These are phyloP conservation scores for Podarcis raffonei DNA, from an alignment of 2,113 vertebrate genomes.

Conservation along the genomic window DNA sequence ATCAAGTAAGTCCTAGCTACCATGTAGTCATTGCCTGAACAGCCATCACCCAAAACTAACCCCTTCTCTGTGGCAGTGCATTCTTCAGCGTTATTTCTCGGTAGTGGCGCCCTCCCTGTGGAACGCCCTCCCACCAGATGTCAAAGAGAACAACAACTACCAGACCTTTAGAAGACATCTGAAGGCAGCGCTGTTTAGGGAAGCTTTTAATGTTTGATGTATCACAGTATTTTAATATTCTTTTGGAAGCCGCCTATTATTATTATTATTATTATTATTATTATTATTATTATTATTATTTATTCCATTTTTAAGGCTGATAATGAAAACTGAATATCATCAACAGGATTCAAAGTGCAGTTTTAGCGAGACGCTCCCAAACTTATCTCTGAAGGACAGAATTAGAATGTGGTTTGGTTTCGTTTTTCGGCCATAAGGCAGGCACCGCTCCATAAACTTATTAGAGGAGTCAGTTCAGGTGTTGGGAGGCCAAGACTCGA, in stretches of 20 bases:
- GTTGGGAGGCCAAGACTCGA: neutral
- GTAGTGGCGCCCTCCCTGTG: too few relatives aligned
- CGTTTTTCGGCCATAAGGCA: fast-evolving
- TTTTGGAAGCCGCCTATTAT: too few relatives aligned
- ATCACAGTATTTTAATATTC: too few relatives aligned
- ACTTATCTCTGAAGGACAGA: fast-evolving
- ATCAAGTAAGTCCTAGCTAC: neutral
- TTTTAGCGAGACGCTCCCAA: neutral
- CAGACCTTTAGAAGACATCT: too few relatives aligned
- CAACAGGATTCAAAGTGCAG: neutral
- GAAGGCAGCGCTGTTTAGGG: too few relatives aligned
- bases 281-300: too few relatives aligned
- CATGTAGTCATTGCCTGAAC: neutral
- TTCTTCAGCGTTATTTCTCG: too few relatives aligned
- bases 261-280: too few relatives aligned
- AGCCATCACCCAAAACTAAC: neutral
- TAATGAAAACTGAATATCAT: neutral
- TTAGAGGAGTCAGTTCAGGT: neutral
- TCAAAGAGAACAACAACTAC: too few relatives aligned
- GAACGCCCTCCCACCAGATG: too few relatives aligned
- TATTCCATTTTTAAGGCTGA: neutral
- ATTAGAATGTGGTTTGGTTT: neutral
- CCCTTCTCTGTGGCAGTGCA: neutral
- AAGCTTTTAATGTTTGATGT: too few relatives aligned
- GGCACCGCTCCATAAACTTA: conserved; percentile 1